Conservation (phyloP, 1,140 invertebrate species). For the Heliconius congener region DNA sequence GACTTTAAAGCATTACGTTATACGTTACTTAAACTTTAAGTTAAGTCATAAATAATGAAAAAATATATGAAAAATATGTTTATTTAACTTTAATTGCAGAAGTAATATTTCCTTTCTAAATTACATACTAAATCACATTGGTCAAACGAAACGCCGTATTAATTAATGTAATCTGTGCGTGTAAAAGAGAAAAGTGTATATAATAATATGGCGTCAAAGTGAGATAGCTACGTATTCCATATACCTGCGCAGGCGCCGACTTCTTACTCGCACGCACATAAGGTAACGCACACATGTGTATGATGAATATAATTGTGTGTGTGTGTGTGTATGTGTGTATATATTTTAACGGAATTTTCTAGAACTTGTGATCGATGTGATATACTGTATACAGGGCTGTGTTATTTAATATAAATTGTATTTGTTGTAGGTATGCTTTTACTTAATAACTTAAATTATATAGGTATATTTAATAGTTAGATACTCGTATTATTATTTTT, state of each 20-base stretch:
- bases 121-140: conserved; percentile 14
- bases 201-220: background rate
- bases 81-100: conserved; percentile 6
- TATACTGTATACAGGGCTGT: conserved; percentile 13
- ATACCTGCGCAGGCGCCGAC: conserved; percentile 14
- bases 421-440: background rate
- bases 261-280: conserved; percentile 16
- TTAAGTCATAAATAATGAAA: background rate
- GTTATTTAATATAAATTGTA: background rate
- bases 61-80: background rate
- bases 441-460: background rate
- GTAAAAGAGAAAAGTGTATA: background rate
- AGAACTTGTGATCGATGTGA: conserved; percentile 17
- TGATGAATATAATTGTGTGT: background rate
- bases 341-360: conserved; percentile 20
- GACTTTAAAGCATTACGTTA: background rate
- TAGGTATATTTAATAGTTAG: background rate
- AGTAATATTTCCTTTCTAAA: conserved; percentile 14
- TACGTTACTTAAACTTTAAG: background rate
- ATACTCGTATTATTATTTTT: too few relatives aligned
- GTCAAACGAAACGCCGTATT: conserved; percentile 16
- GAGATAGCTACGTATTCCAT: conserved; percentile 12
- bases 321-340: background rate
- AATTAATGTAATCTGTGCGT: conserved; percentile 12
- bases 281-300: conserved; percentile 10